Evolutionary conservation across 2,888 invertebrate species (phyloP), one percentile per base, ranked within the genome.

Genomic region (Galeopsomyia nigrocyanea): DNA sequence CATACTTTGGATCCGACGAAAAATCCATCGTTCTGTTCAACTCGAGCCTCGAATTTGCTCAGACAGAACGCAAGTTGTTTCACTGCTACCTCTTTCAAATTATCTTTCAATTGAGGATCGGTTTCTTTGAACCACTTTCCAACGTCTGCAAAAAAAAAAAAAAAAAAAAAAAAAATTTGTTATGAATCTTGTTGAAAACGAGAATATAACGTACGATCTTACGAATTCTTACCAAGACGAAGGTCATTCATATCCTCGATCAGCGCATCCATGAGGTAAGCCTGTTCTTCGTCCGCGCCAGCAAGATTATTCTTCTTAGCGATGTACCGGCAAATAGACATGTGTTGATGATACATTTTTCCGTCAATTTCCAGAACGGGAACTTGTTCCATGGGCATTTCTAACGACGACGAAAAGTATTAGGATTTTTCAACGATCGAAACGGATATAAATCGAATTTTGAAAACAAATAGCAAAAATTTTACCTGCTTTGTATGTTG

Each of bases 271-370:
- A 89, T 83, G 6, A 88, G 80, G 7, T 88, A 86, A 74, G 88
- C 87, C 51, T 89, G 87, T 83, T 88, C 86, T 1, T 88, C 87
- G 72, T 88, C 87, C 0, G 83, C 78, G 0, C 90, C 89, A 53
- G 88, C 83, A 0, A 90, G 84, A 49, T 88, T 85, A 26, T 86
- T 85, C 77, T 88, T 87, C 73, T 83, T 86, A 2, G 88, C 90
- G 1, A 90, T 78, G 77, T 88, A 90, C 66, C 90, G 88, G 50
- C 88, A 87, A 64, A 91, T 90, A 31, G 90, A 88, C 73, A 84
- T 84, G 10, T 88, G 87, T 75, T 89, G 88, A 75, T 85, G 82
- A 51, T 87, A 84, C 1, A 81, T 79, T 74, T 86, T 86, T 7
- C 87, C 87, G 70, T 88, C 87, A 21, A 88, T 83, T 73, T 88